phyloP scores from a whole-genome alignment of 2,888 invertebrate species.

The Scaptomyza caliginosa region DNA sequence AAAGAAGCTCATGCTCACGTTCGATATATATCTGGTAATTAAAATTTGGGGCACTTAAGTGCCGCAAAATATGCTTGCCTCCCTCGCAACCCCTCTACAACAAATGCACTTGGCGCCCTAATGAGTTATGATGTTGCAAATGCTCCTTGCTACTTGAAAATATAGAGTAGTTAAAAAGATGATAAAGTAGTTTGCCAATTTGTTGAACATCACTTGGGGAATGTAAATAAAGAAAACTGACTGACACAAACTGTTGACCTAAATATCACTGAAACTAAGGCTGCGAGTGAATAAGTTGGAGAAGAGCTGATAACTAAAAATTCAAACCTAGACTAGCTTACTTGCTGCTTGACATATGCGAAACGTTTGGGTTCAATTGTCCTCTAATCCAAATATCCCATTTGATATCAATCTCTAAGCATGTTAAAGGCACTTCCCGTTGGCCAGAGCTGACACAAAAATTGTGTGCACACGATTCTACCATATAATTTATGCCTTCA shows the following conservation, averaged over 20 bases:
- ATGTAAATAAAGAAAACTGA: background rate
- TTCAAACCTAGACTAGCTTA: too few relatives aligned
- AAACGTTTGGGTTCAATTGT: slow-evolving; percentile 35
- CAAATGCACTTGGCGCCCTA: slow-evolving; percentile 26
- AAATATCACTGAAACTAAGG: background rate
- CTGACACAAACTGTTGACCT: background rate
- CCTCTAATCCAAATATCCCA: slow-evolving; percentile 66
- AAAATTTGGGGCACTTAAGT: slow-evolving; percentile 58
- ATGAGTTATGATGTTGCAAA: slow-evolving; percentile 41
- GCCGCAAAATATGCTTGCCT: slow-evolving; percentile 17
- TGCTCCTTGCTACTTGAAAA: background rate
- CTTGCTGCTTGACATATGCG: slow-evolving; percentile 33
- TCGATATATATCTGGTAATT: slow-evolving; percentile 54
- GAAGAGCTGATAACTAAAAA: too few relatives aligned
- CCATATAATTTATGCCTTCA: slow-evolving; percentile 69
- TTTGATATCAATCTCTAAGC: slow-evolving; percentile 38
- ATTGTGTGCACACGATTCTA: slow-evolving; percentile 31
- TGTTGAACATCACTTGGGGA: background rate
- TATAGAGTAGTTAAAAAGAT: background rate
- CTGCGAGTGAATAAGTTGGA: background rate
- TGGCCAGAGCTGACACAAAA: slow-evolving; percentile 37
- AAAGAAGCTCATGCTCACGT: too few relatives aligned
- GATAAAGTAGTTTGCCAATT: slow-evolving; percentile 19
- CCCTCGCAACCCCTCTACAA: background rate
- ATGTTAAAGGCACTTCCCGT: slow-evolving; percentile 15